Conservation (phyloP, 2,888 invertebrate genomes). For the Conistra vaccinii region DNA sequence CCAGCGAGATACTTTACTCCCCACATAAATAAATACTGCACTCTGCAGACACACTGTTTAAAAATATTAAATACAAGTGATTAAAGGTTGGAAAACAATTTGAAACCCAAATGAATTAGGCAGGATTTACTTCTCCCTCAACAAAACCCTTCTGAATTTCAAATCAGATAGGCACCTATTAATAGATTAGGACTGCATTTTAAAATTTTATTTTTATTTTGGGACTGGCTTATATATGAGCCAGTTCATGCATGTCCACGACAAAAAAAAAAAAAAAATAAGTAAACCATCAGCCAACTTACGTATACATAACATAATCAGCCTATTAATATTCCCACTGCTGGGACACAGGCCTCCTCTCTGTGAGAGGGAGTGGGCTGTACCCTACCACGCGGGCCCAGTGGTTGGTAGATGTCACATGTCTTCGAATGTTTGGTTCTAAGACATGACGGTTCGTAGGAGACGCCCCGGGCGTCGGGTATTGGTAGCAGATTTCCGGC, state of each 20-base stretch:
- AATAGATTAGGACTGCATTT: conserved; percentile 40
- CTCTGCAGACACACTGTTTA: conserved; percentile 23
- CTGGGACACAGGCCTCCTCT: too few relatives aligned
- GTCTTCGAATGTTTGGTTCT: too few relatives aligned
- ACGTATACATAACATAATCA: too few relatives aligned
- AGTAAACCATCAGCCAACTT: neutral
- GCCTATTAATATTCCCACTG: too few relatives aligned
- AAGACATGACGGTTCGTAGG: too few relatives aligned
- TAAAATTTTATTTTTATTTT: neutral
- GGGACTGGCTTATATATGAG: neutral
- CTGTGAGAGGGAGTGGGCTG: too few relatives aligned
- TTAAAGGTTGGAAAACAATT: conserved; percentile 43
- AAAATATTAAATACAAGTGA: conserved; percentile 47
- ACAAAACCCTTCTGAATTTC: conserved; percentile 52
- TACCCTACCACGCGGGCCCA: too few relatives aligned
- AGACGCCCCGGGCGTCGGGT: too few relatives aligned
- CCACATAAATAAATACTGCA: conserved; percentile 38
- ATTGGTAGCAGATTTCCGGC: too few relatives aligned
- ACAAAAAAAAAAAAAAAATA: too few relatives aligned
- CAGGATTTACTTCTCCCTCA: conserved; percentile 45
- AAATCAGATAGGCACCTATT: conserved; percentile 38
- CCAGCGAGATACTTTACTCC: conserved; percentile 23
- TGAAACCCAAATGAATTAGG: conserved; percentile 42
- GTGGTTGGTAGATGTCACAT: too few relatives aligned
- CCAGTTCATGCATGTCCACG: too few relatives aligned